Base-by-base conservation (phyloP, 2,113 vertebrate genomes). In the Pelmatolapia mariae region DNA sequence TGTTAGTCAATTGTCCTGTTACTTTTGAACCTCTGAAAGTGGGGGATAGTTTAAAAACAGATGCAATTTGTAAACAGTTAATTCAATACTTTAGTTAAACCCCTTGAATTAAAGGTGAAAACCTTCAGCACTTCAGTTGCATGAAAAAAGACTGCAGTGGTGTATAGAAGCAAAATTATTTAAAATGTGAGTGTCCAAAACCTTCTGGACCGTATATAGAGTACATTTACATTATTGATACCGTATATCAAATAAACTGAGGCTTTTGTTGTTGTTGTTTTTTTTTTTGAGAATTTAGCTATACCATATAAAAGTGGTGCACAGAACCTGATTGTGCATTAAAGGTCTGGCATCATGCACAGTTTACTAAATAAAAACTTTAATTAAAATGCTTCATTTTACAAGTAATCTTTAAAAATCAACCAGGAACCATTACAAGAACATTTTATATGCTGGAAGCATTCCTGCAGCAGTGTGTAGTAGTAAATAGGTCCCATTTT, bases 321-420 rank as follows among this genome's bases (percentile, higher is more conserved):
- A 76, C 24, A 47, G 22, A 76, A 47, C 15, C 16, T 47, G 40
- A 76, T 47, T 76, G 24, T 76, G 15, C 43, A 26, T 71, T 43
- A 71, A 15, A 43, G n/a, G n/a, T 40, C 66, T 71, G 36, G 38
- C n/a, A 36, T 66, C 61, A 36, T n/a, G n/a, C 18, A 66, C 3
- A 12, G 6, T 5, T 66, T n/a, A 66, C 31, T 38, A 5, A 63
- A 66, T 36, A 66, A 66, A 66, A n/a, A 36, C 31, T 10, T 36
- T 38, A n/a, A 66, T 38, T 22, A 22, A 66, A 36, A 8, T 66
- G 61, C 3, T 66, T 66, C 0, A 66, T 4, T 66, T 8, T 66
- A 66, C 6, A 36, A 66, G 61, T 66, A 66, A 22, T n/a, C 19
- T 38, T 63, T 66, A 66, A 66, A 57, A 38, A 66, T 66, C 33